Evolutionary conservation across 92 coral and sea anemone species (phyloP).

Genomic region (Porites rus): DNA sequence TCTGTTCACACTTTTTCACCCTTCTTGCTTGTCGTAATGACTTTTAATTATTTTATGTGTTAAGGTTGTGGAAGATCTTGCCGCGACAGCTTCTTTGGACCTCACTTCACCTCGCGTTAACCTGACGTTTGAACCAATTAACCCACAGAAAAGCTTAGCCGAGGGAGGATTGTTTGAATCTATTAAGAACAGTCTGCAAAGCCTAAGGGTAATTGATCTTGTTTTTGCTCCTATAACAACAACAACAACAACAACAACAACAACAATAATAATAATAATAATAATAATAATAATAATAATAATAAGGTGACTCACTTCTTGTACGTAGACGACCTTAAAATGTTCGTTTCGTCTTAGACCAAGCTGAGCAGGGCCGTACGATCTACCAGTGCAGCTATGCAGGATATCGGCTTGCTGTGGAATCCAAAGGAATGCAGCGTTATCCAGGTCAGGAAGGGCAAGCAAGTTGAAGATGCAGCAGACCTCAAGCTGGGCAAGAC

Average conservation of each 20-base stretch:
- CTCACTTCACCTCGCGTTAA: neutral
- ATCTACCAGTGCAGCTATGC: neutral
- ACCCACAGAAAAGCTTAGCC: neutral
- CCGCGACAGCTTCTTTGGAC: neutral
- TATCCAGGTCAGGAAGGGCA: neutral
- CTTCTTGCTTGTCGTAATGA: neutral
- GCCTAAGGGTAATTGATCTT: slow-evolving; percentile 31
- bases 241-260: no score
- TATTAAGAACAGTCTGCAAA: slow-evolving; percentile 21
- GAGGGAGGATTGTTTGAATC: neutral
- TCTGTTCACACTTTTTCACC: neutral
- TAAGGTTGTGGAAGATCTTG: slow-evolving; percentile 9
- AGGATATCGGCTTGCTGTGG: neutral
- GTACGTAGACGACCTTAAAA: neutral
- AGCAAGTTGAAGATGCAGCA: neutral
- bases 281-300: no score
- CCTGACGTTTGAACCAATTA: neutral
- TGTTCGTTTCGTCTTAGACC: neutral
- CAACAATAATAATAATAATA: no score
- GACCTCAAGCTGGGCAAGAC: neutral
- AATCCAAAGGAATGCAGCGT: neutral
- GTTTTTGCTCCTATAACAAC: neutral
- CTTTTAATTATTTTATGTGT: neutral
- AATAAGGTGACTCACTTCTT: neutral
- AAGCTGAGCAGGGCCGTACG: neutral